Evolutionary conservation across 2,797 vertebrate genomes (phyloP).

Genomic region (Diceros bicornis): DNA sequence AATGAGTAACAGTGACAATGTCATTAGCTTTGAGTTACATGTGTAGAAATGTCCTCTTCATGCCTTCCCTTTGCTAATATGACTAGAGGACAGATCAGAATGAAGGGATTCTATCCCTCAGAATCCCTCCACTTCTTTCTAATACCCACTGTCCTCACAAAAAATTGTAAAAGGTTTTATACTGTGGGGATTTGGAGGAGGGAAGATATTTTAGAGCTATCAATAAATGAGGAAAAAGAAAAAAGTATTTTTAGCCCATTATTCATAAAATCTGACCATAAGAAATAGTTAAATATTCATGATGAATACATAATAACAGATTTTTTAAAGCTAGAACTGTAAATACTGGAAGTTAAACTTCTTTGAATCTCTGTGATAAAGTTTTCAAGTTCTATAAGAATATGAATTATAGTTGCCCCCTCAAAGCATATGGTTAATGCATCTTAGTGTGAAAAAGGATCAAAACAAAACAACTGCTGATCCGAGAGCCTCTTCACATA

Average conservation of each 20-base stretch:
- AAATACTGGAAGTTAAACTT: background rate
- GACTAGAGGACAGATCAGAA: background rate
- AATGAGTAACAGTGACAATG: background rate
- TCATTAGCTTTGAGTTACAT: background rate
- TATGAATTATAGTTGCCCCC: background rate
- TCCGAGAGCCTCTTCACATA: background rate
- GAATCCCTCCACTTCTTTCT: background rate
- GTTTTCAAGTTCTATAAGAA: background rate
- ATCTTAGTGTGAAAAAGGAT: background rate
- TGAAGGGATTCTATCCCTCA: accelerated
- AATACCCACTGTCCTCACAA: background rate
- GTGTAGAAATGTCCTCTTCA: background rate
- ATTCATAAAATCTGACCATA: background rate
- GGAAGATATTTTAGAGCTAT: background rate
- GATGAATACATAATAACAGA: background rate
- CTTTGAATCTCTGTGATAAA: background rate
- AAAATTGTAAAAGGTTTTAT: background rate
- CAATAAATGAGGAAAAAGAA: background rate
- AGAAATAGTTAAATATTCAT: background rate
- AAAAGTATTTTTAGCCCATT: background rate
- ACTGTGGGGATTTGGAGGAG: too few species aligned
- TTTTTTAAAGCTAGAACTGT: background rate
- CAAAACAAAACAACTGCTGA: background rate
- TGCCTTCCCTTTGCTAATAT: background rate
- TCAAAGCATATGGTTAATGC: background rate